Conservation (phyloP, 2,113 vertebrate genomes). For the Phylloscopus trochiloides region DNA sequence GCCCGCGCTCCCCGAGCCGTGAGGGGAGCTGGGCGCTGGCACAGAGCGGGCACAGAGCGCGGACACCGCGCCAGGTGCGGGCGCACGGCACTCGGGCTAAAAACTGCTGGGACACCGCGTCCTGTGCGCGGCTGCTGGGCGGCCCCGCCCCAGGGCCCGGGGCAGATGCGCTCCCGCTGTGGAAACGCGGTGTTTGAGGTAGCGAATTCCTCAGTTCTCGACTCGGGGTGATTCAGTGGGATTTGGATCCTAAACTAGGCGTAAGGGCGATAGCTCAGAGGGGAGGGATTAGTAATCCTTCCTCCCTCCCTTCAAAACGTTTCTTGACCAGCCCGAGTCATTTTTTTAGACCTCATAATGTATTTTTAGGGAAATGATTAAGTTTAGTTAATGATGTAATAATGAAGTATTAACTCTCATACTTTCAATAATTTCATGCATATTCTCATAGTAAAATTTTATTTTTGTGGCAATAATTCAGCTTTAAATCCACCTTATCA, state of each 20-base stretch:
- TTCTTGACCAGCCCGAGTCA: background rate
- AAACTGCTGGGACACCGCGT: background rate
- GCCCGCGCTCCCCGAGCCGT: accelerated
- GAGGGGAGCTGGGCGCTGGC: background rate
- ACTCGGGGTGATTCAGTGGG: accelerated
- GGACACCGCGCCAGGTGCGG: too few relatives aligned
- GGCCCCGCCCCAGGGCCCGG: background rate
- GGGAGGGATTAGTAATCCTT: background rate
- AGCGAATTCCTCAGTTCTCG: background rate
- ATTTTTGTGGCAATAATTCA: background rate
- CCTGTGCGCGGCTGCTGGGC: background rate
- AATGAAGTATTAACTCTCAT: background rate
- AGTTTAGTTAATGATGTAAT: background rate
- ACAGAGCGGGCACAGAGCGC: background rate
- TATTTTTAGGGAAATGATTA: background rate
- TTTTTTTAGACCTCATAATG: too few relatives aligned
- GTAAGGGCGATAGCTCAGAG: accelerated
- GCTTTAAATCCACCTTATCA: background rate
- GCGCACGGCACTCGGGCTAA: background rate
- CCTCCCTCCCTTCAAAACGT: too few relatives aligned
- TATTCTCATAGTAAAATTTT: background rate
- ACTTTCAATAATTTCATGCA: background rate
- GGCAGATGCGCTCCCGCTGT: background rate
- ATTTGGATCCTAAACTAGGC: background rate
- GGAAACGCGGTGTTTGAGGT: accelerated